phyloP scores from a whole-genome alignment of 2,797 vertebrate species.

The Xenopus petersii region DNA sequence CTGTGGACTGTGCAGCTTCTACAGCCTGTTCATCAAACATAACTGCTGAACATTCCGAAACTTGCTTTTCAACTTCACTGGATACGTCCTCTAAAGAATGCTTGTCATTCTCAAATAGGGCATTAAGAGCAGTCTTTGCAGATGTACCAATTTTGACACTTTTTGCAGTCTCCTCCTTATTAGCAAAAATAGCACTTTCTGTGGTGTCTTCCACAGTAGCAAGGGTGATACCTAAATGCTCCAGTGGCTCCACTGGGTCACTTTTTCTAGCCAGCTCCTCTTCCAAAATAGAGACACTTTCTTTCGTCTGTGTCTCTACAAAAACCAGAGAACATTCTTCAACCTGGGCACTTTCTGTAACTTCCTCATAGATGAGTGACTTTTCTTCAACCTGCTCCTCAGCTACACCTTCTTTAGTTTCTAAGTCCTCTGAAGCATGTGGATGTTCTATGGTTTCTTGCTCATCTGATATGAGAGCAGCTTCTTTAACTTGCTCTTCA shows the following conservation, averaged over 20 bases:
- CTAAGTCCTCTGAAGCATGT: not conserved
- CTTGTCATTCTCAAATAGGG: not conserved
- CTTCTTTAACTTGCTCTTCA: constrained; percentile 20
- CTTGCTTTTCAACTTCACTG: not conserved
- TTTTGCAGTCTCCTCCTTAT: not conserved
- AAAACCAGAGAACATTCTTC: constrained; percentile 17
- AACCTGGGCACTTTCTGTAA: constrained; percentile 19
- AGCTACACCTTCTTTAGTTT: not conserved
- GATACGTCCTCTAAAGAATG: not conserved
- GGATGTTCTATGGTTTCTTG: not conserved
- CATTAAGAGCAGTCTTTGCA: not conserved
- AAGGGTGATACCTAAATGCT: not conserved
- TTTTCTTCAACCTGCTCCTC: constrained; percentile 24
- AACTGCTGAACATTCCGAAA: too few relatives aligned
- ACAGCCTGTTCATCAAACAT: too few relatives aligned
- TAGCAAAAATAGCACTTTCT: not conserved
- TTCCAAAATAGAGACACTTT: not conserved
- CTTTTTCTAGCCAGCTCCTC: not conserved
- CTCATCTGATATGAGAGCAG: not conserved
- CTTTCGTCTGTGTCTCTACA: not conserved
- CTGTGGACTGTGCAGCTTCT: too few relatives aligned
- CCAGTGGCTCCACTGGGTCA: not conserved
- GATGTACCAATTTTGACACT: too few relatives aligned
- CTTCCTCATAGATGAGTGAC: too few relatives aligned
- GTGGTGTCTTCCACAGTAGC: not conserved